phyloP scores from a whole-genome alignment of 2,888 invertebrate genomes.

The Eretmocerus hayati region DNA sequence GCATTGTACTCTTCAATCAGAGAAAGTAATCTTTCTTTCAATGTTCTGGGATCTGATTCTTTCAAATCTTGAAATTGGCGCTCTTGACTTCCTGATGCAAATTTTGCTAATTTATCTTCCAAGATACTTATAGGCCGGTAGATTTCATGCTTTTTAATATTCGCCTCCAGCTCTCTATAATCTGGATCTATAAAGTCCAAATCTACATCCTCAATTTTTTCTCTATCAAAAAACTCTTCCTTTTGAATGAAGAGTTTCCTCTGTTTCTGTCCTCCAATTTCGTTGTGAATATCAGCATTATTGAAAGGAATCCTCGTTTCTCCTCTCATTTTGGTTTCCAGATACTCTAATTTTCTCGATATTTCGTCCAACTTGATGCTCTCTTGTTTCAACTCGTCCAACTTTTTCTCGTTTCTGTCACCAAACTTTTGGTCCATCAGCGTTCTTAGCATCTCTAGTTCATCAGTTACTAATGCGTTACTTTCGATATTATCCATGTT shows the following conservation, averaged over 20 bases:
- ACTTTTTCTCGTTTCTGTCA: slow-evolving; percentile 52
- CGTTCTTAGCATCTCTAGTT: slow-evolving; percentile 49
- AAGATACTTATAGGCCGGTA: slow-evolving; percentile 19
- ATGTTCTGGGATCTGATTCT: background rate
- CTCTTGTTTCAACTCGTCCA: slow-evolving; percentile 58
- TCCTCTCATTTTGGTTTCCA: slow-evolving; percentile 49
- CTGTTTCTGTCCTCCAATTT: slow-evolving; percentile 1
- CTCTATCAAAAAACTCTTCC: background rate
- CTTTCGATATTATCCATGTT: slow-evolving; percentile 56
- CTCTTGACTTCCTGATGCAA: background rate
- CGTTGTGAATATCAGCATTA: background rate
- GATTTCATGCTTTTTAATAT: slow-evolving; percentile 14
- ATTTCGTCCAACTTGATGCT: slow-evolving; percentile 46
- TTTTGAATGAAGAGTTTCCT: background rate
- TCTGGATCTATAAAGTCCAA: background rate
- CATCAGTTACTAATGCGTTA: slow-evolving; percentile 47
- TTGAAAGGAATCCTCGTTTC: slow-evolving; percentile 56
- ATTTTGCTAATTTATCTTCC: slow-evolving; percentile 14
- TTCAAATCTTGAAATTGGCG: background rate
- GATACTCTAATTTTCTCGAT: slow-evolving; percentile 44
- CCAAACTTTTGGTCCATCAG: slow-evolving; percentile 39
- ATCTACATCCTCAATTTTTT: background rate
- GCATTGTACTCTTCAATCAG: slow-evolving; percentile 10
- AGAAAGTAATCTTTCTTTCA: slow-evolving; percentile 10
- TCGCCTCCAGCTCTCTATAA: slow-evolving; percentile 9